Percentiles rank a stretch among this genome's conserved stretches.
These are phyloP conservation scores for Sitta carolinensis DNA, from an alignment of 2,797 vertebrate species.

Conservation along the genomic window DNA sequence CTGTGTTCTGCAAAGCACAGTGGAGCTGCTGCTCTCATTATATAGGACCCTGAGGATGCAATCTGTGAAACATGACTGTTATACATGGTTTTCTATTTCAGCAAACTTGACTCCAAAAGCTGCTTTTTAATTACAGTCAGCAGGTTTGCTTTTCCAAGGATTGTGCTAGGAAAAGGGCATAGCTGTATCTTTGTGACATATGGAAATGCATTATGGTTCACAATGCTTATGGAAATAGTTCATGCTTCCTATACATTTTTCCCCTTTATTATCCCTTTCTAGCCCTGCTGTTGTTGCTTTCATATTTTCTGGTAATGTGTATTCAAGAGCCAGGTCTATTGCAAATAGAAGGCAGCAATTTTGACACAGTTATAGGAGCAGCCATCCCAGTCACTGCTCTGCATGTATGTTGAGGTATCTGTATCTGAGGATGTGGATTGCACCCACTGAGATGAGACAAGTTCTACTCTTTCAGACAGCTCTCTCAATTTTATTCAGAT, in stretches of 20 bases:
- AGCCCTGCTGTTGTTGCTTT: not conserved
- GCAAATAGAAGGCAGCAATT: not conserved
- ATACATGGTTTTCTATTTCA: constrained; percentile 3
- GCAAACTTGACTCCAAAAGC: constrained; percentile 2
- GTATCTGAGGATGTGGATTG: not conserved
- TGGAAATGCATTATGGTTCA: not conserved
- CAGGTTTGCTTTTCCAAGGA: not conserved
- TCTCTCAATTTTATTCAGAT: not conserved
- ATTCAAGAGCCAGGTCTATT: not conserved
- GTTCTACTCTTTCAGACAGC: not conserved
- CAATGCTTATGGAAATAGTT: not conserved
- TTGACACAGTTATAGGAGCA: not conserved
- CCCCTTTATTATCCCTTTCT: not conserved
- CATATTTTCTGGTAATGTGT: not conserved
- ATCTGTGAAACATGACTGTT: not conserved
- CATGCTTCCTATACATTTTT: not conserved
- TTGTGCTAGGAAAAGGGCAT: constrained; percentile 14
- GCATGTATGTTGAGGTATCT: not conserved
- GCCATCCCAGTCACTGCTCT: not conserved
- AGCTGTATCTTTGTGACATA: not conserved
- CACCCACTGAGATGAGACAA: not conserved
- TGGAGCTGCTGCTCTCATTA: not conserved
- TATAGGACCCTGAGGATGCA: constrained; percentile 31
- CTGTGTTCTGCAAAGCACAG: not conserved
- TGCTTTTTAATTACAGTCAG: constrained; percentile 29